Conservation (phyloP, 2,113 vertebrate genomes). For the Axis porcinus region DNA sequence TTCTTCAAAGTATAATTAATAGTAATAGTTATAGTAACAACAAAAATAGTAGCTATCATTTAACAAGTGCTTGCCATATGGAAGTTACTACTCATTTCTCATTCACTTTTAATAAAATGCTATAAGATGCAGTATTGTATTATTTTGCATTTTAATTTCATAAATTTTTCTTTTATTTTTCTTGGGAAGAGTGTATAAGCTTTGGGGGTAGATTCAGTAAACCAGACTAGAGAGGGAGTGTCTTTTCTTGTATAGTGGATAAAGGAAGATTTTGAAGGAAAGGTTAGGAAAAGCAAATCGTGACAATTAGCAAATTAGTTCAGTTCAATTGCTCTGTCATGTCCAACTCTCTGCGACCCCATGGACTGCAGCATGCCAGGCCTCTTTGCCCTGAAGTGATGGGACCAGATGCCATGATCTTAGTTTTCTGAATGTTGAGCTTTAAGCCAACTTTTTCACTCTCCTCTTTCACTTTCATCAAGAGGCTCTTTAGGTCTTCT, state of each 20-base stretch:
- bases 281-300: not conserved
- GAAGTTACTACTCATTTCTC: not conserved
- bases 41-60: not conserved
- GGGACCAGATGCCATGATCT: not conserved
- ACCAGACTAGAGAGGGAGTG: not conserved
- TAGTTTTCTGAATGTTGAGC: not conserved
- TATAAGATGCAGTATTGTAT: not conserved
- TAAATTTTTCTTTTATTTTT: not conserved
- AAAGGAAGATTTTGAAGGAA: not conserved
- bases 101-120: not conserved
- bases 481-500: not conserved
- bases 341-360: rapidly evolving
- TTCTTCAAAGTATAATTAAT: not conserved
- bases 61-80: not conserved
- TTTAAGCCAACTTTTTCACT: not conserved
- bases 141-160: not conserved
- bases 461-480: not conserved
- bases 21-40: not conserved
- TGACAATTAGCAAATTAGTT: not conserved
- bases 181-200: not conserved
- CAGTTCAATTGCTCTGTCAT: rapidly evolving
- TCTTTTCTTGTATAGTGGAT: not conserved
- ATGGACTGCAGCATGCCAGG: not conserved
- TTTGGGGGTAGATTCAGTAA: not conserved
- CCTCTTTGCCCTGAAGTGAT: not conserved